These are phyloP conservation scores for Hirtodrosophila duncani DNA, from an alignment of 2,888 invertebrate genomes.

Conservation along the genomic window DNA sequence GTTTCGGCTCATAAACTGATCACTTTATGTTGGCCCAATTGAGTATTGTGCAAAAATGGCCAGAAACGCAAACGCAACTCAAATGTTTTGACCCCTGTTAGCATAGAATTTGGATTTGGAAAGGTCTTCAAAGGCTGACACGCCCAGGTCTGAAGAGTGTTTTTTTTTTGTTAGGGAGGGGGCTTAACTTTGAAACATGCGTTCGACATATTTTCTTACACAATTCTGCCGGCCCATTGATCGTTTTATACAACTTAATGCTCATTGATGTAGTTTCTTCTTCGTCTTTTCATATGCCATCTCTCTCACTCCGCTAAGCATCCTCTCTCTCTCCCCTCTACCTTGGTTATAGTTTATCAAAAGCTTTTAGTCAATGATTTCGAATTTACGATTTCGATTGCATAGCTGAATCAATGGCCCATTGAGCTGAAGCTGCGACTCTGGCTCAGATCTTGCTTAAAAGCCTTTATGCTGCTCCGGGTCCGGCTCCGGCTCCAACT, in stretches of 20 bases:
- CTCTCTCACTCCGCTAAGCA: slow-evolving; percentile 4
- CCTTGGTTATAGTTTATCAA: slow-evolving; percentile 61
- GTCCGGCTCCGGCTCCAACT: slow-evolving; percentile 13
- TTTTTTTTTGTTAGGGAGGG: no score
- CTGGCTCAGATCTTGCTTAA: slow-evolving; percentile 25
- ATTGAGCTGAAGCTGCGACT: slow-evolving; percentile 53
- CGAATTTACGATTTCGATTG: slow-evolving; percentile 64
- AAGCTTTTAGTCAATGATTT: slow-evolving; percentile 74
- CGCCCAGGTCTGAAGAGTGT: slow-evolving; percentile 53
- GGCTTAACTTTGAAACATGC: slow-evolving; percentile 65
- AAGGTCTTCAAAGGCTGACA: slow-evolving; percentile 49
- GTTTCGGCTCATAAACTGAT: slow-evolving; percentile 47
- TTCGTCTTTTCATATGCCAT: neutral
- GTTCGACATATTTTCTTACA: slow-evolving; percentile 59
- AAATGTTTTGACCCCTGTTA: slow-evolving; percentile 54
- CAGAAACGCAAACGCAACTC: slow-evolving; percentile 12
- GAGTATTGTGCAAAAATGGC: slow-evolving; percentile 42
- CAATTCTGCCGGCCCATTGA: slow-evolving; percentile 64
- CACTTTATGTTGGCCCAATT: slow-evolving; percentile 48
- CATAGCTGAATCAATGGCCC: slow-evolving; percentile 56
- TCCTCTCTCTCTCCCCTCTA: neutral
- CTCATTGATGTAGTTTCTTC: slow-evolving; percentile 5
- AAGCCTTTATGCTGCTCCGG: slow-evolving; percentile 51
- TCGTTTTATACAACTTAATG: slow-evolving; percentile 40
- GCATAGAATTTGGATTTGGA: slow-evolving; percentile 46